phyloP scores from a whole-genome alignment of 2,113 vertebrate genomes.

The Colossoma macropomum region DNA sequence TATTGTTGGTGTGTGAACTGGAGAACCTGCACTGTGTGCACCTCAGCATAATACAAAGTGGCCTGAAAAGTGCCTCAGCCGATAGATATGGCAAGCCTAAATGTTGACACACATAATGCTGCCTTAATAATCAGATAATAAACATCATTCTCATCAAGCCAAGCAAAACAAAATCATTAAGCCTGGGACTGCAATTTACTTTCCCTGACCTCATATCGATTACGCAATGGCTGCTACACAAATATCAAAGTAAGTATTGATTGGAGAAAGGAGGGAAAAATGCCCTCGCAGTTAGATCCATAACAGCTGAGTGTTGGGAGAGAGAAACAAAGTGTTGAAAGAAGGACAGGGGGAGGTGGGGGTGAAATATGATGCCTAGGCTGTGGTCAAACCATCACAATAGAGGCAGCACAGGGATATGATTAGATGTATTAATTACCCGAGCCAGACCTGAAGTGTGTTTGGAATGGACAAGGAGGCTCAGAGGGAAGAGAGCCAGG shows the following conservation, averaged over 20 bases:
- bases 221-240: constrained; percentile 88
- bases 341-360: neutral
- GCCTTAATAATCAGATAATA: constrained; percentile 81
- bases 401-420: constrained; percentile 84
- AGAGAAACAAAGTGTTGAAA: constrained; percentile 67
- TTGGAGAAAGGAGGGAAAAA: constrained; percentile 77
- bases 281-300: constrained; percentile 81
- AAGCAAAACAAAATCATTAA: constrained; percentile 86
- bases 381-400: constrained; percentile 84
- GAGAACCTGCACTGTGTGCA: constrained; percentile 9
- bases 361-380: constrained; percentile 82
- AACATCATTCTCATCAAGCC: constrained; percentile 83
- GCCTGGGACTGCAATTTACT: constrained; percentile 89
- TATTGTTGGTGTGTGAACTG: constrained; percentile 28
- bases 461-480: constrained; percentile 51
- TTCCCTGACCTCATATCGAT: constrained; percentile 92
- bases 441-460: constrained; percentile 77
- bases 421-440: constrained; percentile 87
- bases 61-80: constrained; percentile 26
- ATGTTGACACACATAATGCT: constrained; percentile 57
- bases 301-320: constrained; percentile 88
- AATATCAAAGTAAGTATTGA: constrained; percentile 93
- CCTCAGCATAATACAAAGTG: constrained; percentile 11
- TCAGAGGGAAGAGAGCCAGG: constrained; percentile 58
- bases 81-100: constrained; percentile 34